Evolutionary conservation across 2,797 vertebrate species (phyloP), one percentile per base, ranked within the genome.

Genomic region (Rhabdomys pumilio): DNA sequence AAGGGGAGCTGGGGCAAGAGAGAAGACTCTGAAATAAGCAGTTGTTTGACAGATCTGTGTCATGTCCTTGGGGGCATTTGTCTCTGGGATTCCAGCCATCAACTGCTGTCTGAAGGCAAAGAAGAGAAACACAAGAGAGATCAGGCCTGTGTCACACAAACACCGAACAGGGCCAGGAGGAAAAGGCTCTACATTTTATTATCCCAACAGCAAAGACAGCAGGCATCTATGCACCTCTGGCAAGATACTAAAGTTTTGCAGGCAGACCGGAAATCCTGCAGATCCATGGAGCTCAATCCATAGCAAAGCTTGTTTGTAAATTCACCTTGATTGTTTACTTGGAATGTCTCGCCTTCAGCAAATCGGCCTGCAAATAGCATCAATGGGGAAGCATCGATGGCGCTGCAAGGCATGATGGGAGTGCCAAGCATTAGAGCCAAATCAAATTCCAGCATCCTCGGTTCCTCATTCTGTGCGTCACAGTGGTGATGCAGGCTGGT

Each of bases 161-260:
- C 7, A 3, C 15, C 0, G 24, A 4, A 9, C 13, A 6, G 19
- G 83, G 19, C 26, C 3, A 0, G 31, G 29, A 34, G 1, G 38
- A 61, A 20, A n/a, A 0, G 4, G 24, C 5, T 47, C 50, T 0
- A 0, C 5, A 34, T 85, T 38, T 26, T 14, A 4, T 6, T 24
- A 3, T 5, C 0, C 2, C 6, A 8, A 50, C 59, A 0, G 2
- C 12, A 6, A 29, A 41, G 57, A 34, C 20, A 8, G 24, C 1
- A 0, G 0, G 3, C 0, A 24, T 44, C 63, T 8, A 2, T 0
- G 0, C 0, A 8, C 34, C 22, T 3, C 2, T 1, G 20, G 13
- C 26, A 50, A 47, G 3, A 31, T 0, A 8, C 3, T 0, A 0
- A 38, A 34, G 34, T 14, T 15, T 26, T 20, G 47, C 41, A 1